Base-by-base conservation (phyloP, 23 tunicate species). In the Aplidium turbinatum region DNA sequence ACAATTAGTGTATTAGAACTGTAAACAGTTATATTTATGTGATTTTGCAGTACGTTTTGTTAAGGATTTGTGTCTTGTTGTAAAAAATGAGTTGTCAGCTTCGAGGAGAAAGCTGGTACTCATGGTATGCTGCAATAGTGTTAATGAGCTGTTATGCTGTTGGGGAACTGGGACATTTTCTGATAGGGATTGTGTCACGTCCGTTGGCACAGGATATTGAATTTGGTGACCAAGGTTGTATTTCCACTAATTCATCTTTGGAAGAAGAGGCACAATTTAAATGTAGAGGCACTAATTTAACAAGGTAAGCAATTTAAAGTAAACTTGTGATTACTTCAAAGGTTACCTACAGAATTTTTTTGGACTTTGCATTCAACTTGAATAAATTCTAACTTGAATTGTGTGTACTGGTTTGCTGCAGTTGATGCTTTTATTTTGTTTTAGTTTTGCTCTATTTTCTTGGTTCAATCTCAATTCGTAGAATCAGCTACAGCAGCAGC, bases 131-230 rank as follows among this genome's bases (percentile, higher is more conserved):
- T 63, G 70, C 46, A 26, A 18, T 80, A 18, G 71, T 83, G 6
- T 78, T 84, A 25, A 90, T 90, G 97, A 65, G 83, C 11, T 83
- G 90, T 55, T 90, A 83, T 80, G 90, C 82, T 3, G 64, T 83
- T 47, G 97, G 97, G 4, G 97, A 90, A 74, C 38, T 79, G 20
- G 97, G 97, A 0, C 97, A 90, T 78, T 90, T 87, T 66, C 35
- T 90, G 22, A 82, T 90, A 46, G 97, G 92, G 6, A 90, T 90
- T 47, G 51, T 87, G 27, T 90, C 97, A 30, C 69, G 76, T 30
- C 90, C 97, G 2, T 32, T 90, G 40, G 75, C 97, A 1, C 97
- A 90, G 65, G 97, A 90, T 9, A 39, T 90, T 45, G 65, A 72
- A 48, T 90, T 83, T 72, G 97, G 97, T 16, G 97, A 90, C 31